These are phyloP conservation scores for Apantesis nais DNA, from an alignment of 2,888 invertebrate species.

Conservation along the genomic window DNA sequence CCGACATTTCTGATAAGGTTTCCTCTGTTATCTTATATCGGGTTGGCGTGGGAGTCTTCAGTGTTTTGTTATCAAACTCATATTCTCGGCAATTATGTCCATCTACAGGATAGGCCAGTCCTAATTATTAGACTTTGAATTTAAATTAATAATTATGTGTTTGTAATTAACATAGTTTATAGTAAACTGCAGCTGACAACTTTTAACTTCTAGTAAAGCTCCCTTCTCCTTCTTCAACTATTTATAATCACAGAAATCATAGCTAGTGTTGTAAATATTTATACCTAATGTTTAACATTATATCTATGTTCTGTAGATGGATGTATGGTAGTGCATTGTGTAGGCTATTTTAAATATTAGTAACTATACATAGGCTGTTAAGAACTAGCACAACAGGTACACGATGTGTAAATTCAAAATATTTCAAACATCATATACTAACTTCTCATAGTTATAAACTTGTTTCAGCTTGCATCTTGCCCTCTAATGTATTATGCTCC, in stretches of 20 bases:
- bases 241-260: too few species aligned
- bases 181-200: too few species aligned
- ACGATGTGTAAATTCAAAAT: slow-evolving; percentile 48
- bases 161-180: too few species aligned
- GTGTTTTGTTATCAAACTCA: not conserved
- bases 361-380: not conserved
- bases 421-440: slow-evolving; percentile 52
- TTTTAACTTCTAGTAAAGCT: too few species aligned
- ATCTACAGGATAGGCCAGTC: not conserved
- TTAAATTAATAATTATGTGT: too few species aligned
- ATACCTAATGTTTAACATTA: too few species aligned
- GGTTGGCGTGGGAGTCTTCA: not conserved
- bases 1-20: not conserved
- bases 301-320: too few species aligned
- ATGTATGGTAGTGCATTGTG: not conserved
- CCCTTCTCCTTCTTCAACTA: too few species aligned
- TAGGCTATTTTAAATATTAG: not conserved
- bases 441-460: slow-evolving; percentile 57
- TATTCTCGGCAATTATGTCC: not conserved
- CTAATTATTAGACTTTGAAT: not conserved
- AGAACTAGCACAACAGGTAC: slow-evolving; percentile 8
- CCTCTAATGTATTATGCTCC: slow-evolving; percentile 65
- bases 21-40: not conserved
- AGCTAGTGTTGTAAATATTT: too few species aligned
- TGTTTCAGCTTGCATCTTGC: slow-evolving; percentile 62